Base-by-base conservation (phyloP, 2,797 vertebrate species). In the Taeniopygia guttata region DNA sequence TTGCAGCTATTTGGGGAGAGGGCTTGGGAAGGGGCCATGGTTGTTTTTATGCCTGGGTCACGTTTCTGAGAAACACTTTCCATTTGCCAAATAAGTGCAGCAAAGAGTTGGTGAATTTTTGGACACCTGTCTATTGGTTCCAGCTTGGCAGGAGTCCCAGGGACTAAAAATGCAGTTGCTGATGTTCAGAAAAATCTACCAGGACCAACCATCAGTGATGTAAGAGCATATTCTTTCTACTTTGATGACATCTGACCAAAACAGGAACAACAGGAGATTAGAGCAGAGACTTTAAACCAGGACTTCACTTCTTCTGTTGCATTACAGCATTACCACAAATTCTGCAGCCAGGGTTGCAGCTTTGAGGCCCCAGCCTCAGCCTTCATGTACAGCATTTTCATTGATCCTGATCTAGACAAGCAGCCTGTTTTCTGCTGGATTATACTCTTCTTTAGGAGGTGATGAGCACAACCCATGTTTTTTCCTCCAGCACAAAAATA, bases 71-170 rank as follows among this genome's bases (percentile, higher is more conserved):
- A 98, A 98, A 98, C 87, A 67, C 95, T 98, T 95, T 97, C 92
- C 97, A 96, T 98, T 98, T 98, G 97, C 98, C 97, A 98, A 98
- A 97, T 98, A 98, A 98, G 96, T 97, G 95, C 95, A 96, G 96
- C 97, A 97, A 95, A 88, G 92, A 96, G 94, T 93, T 97, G 96
- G 97, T 95, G 96, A 97, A 98, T 58, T 58, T 58, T 36, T 58
- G 98, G 98, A 97, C 96, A 97, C 96, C 96, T 96, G 97, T 97
- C 97, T 98, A 96, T 93, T 98, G 97, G 98, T 98, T 98, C 98
- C 98, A 98, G 98, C 98, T 98, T 98, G 89, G 97, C 97, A 97
- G 95, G 98, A 97, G 97, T 98, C 97, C 97, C 97, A 95, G 98
- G 94, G 89, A 95, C 97, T 97, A 97, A 96, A 96, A 97, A 97